Evolutionary conservation across 2,113 vertebrate genomes (phyloP), one percentile per base, ranked within the genome.

Genomic region (Turnix velox): DNA sequence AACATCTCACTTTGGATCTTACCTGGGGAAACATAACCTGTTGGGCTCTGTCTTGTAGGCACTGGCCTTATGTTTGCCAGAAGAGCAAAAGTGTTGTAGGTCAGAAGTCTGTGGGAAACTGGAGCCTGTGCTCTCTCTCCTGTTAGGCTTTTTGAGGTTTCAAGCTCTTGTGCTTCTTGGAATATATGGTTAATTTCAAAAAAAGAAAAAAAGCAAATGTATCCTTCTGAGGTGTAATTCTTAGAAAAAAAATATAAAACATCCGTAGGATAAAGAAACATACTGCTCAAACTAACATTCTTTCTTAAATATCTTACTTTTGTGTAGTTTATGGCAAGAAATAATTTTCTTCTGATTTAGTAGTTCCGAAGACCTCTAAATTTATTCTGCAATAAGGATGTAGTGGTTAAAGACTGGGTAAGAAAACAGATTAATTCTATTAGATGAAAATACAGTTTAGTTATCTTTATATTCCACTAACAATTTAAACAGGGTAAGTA

Each of bases 1-100:
- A 87, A 24, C 27, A 69, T 89, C 87, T 90, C 45, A 18, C 51
- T 90, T 85, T 62, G 30, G 18, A 51, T 91, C 85, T 85, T 75
- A 83, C 33, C 59, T 35, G 16, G 45, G 39, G 54, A 73, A 76
- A 40, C 18, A 23, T 12, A 45, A 73, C 85, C 6, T 2, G 31
- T n/a, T 42, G 2, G 5, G 4, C 54, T 85, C 72, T 79, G 24
- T 68, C 52, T 57, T 0, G 0, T n/a, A 80, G 72, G 27, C 10
- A 4, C 67, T 76, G 14, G 18, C 43, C 10, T 68, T 55, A 51
- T 0, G 0, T 71, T 77, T 92, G 48, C 80, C 0, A 1, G 61
- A n/a, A 71, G 51, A 78, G 40, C 51, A 62, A 0, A 90, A 55
- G 30, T 35, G 43, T 78, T 81, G 20, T 45, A 63, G 43, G 57